phyloP scores from a whole-genome alignment of 2,113 vertebrate genomes.

The Canis aureus region DNA sequence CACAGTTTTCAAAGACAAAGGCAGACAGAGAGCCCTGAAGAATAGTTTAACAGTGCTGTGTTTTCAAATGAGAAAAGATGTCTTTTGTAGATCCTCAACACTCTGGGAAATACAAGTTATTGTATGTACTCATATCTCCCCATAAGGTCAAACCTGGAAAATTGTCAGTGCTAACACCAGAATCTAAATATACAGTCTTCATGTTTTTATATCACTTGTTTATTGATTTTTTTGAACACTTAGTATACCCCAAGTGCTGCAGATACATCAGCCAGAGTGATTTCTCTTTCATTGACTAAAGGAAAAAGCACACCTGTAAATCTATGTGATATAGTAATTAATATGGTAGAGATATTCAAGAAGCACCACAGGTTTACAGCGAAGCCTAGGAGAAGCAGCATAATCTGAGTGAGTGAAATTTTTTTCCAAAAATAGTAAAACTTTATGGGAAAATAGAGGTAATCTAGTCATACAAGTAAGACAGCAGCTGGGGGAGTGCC shows the following conservation, averaged over 20 bases:
- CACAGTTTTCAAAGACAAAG: constrained; percentile 17
- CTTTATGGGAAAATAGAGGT: neutral
- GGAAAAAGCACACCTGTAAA: neutral
- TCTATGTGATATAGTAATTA: neutral
- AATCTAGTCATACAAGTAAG: neutral
- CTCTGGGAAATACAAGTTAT: constrained; percentile 1
- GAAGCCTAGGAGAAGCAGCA: neutral
- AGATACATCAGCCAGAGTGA: neutral
- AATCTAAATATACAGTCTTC: neutral
- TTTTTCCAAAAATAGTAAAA: neutral
- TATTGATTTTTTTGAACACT: neutral
- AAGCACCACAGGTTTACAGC: neutral
- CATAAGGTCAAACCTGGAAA: neutral
- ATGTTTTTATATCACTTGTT: neutral
- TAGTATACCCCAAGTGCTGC: neutral
- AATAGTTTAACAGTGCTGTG: neutral
- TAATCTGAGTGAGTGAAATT: neutral
- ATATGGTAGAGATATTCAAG: neutral
- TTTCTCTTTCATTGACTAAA: neutral
- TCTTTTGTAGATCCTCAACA: neutral
- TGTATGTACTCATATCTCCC: neutral
- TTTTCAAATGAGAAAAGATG: neutral
- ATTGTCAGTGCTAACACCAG: neutral
- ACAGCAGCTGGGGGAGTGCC: neutral
- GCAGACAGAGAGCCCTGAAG: neutral